Percentiles rank a stretch among this genome's conserved stretches.
Evolutionary conservation across 2,797 vertebrate genomes (phyloP).

Genomic region (Onychomys arenicola): DNA sequence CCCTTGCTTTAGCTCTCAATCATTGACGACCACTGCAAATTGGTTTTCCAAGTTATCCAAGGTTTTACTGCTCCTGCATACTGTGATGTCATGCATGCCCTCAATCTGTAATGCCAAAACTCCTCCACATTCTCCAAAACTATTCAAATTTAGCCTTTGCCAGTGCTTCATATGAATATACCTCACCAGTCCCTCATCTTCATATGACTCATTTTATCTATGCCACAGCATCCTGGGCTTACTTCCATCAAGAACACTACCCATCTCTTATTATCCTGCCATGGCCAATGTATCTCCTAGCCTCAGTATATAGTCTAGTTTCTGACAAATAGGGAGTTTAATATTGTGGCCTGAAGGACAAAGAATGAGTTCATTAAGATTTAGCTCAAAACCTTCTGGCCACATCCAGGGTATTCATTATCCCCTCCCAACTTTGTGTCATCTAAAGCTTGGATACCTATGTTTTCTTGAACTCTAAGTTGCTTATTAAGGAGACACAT

Average conservation of each 20-base stretch:
- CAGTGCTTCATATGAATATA: background rate
- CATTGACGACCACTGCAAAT: background rate
- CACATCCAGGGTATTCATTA: background rate
- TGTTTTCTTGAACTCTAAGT: constrained; percentile 12
- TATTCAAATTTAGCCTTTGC: background rate
- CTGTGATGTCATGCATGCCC: background rate
- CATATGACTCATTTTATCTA: background rate
- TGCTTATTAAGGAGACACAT: background rate
- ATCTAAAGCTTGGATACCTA: background rate
- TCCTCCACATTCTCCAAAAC: background rate
- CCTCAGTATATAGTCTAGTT: background rate
- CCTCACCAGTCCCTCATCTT: background rate
- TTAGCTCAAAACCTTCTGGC: background rate
- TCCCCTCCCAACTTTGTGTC: background rate
- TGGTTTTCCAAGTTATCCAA: background rate
- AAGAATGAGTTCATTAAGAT: background rate
- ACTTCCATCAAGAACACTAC: background rate
- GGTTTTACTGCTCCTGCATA: background rate
- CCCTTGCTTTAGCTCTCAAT: background rate
- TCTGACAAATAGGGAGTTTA: background rate
- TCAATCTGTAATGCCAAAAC: background rate
- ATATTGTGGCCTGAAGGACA: background rate
- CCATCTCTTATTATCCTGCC: background rate
- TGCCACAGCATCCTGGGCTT: background rate
- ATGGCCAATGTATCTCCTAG: background rate